These are phyloP conservation scores for Rhynchomys soricoides DNA, from an alignment of 2,113 vertebrate species.

Conservation along the genomic window DNA sequence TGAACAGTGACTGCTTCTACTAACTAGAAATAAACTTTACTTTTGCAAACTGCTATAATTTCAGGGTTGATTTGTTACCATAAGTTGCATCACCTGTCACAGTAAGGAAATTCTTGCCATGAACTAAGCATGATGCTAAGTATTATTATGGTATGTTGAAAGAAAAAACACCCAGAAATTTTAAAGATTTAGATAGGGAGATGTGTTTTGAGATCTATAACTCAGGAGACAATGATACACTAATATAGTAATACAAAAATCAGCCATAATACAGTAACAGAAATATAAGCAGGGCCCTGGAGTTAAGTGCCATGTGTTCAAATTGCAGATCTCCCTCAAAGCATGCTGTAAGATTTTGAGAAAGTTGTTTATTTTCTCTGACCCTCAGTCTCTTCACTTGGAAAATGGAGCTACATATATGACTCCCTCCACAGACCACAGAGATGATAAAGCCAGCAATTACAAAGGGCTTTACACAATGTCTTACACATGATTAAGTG, in stretches of 20 bases:
- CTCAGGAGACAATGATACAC: neutral
- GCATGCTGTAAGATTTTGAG: constrained; percentile 27
- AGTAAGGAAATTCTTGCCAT: neutral
- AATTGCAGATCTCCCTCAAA: neutral
- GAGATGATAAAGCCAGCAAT: neutral
- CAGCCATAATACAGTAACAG: neutral
- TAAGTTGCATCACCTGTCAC: neutral
- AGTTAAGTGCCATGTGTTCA: constrained; percentile 34
- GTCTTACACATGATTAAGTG: neutral
- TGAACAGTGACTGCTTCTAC: neutral
- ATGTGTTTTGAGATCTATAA: neutral
- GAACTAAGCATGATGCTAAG: neutral
- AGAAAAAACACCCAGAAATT: neutral
- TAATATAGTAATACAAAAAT: neutral
- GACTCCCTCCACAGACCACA: neutral
- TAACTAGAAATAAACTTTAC: neutral
- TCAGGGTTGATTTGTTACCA: neutral
- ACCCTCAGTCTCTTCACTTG: constrained; percentile 2
- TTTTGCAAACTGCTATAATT: neutral
- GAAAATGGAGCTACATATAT: neutral
- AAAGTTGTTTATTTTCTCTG: neutral
- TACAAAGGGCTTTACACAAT: neutral
- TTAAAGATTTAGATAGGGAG: neutral
- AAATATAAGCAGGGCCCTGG: neutral
- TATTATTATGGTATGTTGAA: neutral